Evolutionary conservation across 1,140 invertebrate genomes (phyloP).

Genomic region (Drosophila pectinifera): DNA sequence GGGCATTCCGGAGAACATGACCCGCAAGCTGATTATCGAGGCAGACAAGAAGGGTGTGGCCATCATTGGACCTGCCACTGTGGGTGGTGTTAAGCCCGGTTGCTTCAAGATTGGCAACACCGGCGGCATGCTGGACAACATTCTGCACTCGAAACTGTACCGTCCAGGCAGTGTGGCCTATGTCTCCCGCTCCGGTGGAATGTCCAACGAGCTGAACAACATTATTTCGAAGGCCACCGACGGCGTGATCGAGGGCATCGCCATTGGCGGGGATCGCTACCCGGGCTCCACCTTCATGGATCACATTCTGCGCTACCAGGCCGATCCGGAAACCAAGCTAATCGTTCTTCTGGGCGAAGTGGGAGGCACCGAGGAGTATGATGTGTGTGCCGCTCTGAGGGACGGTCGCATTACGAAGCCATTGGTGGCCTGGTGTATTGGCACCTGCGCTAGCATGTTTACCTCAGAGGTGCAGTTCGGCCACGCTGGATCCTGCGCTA

Average conservation of each 20-base stretch:
- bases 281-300: constrained; percentile 99
- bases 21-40: constrained; percentile 95
- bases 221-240: constrained; percentile 98
- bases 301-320: constrained; percentile 94
- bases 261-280: constrained; percentile 99
- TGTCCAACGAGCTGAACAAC: constrained; percentile 99
- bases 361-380: constrained; percentile 99
- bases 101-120: constrained; percentile 99
- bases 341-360: constrained; percentile 98
- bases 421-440: constrained; percentile 99
- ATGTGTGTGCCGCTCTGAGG: constrained; percentile 96
- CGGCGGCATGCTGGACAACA: constrained; percentile 99
- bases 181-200: constrained; percentile 98
- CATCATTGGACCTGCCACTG: constrained; percentile 98
- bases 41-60: constrained; percentile 92
- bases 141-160: constrained; percentile 98
- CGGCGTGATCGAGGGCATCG: constrained; percentile 98
- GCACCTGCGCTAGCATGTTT: constrained; percentile 96
- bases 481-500: constrained; percentile 99
- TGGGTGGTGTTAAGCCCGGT: constrained; percentile 98
- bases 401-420: constrained; percentile 95
- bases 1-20: constrained; percentile 99
- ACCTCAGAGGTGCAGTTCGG: constrained; percentile 99
- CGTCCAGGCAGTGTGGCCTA: constrained; percentile 98
- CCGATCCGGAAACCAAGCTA: constrained; percentile 94